phyloP scores from a whole-genome alignment of 2,113 vertebrate species.

The Nycticryphes semicollaris region DNA sequence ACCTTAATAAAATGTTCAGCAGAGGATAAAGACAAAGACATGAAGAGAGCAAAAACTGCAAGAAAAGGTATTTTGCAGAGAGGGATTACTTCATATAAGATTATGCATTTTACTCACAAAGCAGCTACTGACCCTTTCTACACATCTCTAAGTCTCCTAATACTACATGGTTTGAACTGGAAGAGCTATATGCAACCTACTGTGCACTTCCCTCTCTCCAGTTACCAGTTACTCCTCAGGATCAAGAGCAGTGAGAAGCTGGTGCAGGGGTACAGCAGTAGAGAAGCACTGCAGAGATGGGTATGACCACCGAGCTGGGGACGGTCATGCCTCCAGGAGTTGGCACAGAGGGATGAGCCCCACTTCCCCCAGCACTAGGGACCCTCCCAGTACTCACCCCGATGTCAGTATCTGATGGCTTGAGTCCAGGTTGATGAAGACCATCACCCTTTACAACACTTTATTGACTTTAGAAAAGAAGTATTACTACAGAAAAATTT shows the following conservation, averaged over 20 bases:
- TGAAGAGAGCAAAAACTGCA: neutral
- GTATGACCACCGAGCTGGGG: fast-evolving
- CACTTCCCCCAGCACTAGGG: fast-evolving
- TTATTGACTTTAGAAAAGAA: neutral
- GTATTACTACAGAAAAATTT: neutral
- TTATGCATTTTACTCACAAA: neutral
- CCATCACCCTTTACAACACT: neutral
- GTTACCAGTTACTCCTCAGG: neutral
- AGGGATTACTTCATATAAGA: neutral
- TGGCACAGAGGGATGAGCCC: neutral
- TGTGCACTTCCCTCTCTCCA: neutral
- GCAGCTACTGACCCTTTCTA: neutral
- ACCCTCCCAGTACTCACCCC: neutral
- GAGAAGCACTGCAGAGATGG: fast-evolving
- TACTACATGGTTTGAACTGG: neutral
- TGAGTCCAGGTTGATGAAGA: neutral
- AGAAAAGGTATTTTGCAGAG: neutral
- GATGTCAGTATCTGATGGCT: neutral
- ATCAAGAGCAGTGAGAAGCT: neutral
- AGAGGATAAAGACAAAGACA: neutral
- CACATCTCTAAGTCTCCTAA: neutral
- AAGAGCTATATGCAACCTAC: neutral
- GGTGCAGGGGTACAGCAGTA: fast-evolving
- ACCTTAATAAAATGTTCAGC: neutral
- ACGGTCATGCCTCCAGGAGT: too few relatives aligned